phyloP scores from a whole-genome alignment of 2,113 vertebrate species.

The Mormoops blainvillei region DNA sequence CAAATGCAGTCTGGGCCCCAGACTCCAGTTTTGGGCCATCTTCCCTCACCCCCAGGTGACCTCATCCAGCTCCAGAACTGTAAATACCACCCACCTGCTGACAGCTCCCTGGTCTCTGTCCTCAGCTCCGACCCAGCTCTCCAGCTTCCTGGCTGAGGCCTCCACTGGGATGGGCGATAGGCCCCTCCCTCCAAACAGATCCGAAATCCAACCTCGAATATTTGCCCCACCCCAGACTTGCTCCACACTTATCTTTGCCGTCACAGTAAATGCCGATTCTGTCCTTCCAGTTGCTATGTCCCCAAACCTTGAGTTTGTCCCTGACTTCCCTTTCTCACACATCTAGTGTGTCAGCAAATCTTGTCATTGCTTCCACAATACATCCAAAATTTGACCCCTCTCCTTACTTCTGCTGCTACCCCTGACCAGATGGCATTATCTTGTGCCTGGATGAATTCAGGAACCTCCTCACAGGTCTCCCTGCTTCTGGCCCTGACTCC shows the following conservation, averaged over 20 bases:
- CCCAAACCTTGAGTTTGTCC: neutral
- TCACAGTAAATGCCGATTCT: neutral
- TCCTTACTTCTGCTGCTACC: too few relatives aligned
- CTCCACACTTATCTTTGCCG: neutral
- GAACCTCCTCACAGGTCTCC: neutral
- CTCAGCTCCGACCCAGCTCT: fast-evolving
- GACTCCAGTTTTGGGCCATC: too few relatives aligned
- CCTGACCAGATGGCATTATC: fast-evolving
- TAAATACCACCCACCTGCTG: neutral
- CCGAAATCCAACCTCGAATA: too few relatives aligned
- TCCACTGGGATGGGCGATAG: fast-evolving
- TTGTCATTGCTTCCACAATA: neutral
- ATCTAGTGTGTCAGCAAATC: neutral
- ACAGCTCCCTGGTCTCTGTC: neutral
- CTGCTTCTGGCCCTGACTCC: neutral
- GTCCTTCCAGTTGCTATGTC: neutral
- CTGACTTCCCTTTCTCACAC: neutral
- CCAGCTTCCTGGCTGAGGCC: neutral
- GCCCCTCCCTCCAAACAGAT: neutral
- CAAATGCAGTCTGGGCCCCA: neutral
- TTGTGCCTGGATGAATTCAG: neutral
- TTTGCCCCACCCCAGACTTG: fast-evolving
- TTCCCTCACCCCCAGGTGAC: neutral
- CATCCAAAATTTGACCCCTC: neutral
- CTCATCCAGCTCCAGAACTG: neutral